These are phyloP conservation scores for Catharus bicknelli DNA, from an alignment of 2,113 vertebrate genomes.

Conservation along the genomic window DNA sequence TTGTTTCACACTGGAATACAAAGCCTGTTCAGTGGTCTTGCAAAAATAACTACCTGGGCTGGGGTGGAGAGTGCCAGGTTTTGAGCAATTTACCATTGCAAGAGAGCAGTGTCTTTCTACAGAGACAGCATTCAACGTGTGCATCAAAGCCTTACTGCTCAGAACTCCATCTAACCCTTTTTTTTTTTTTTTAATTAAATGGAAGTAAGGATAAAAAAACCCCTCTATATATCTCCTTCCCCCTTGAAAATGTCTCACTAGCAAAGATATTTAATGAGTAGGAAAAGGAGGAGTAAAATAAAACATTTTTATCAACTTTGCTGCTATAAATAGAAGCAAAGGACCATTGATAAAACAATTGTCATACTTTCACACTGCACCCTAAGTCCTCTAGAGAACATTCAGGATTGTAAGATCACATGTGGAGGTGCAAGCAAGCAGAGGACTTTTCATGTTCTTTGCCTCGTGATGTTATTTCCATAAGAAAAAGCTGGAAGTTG, in stretches of 20 bases:
- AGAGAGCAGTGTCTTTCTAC: neutral
- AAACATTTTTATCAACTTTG: neutral
- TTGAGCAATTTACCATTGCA: neutral
- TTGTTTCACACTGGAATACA: neutral
- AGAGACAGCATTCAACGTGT: neutral
- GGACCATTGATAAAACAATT: neutral
- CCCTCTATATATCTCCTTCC: fast-evolving
- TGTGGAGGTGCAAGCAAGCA: neutral
- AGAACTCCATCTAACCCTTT: neutral
- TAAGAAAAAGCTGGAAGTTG: slow-evolving; percentile 53
- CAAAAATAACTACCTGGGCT: neutral
- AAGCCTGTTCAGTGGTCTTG: neutral
- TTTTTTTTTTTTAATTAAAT: neutral
- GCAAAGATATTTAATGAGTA: neutral
- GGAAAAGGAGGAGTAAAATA: neutral
- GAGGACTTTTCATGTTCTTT: neutral
- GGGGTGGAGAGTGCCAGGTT: neutral
- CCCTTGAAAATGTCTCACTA: neutral
- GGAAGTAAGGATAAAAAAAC: neutral
- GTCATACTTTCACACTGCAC: neutral
- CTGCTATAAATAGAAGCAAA: slow-evolving; percentile 34
- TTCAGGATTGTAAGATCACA: neutral
- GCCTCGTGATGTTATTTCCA: slow-evolving; percentile 39
- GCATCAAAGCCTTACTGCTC: neutral
- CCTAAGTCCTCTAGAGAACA: neutral